These are phyloP conservation scores for Hoplostethus atlanticus DNA, from an alignment of 2,797 vertebrate species.

Conservation along the genomic window DNA sequence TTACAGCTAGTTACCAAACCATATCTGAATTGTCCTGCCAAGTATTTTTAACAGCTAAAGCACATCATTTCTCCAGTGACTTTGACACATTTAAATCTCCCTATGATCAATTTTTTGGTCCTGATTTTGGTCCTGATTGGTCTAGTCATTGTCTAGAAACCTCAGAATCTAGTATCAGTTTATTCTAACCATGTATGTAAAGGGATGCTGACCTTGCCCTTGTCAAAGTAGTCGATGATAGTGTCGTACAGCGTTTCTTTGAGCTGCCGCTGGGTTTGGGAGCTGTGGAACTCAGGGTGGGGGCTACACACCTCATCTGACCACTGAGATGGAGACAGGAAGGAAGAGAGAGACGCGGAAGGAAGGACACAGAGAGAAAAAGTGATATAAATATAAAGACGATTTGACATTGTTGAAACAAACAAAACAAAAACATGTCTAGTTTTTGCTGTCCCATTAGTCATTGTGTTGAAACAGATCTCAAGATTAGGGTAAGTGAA, in stretches of 20 bases:
- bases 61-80: not conserved
- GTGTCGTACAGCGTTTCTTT: conserved; percentile 94
- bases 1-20: not conserved
- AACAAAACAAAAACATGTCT: conserved; percentile 3
- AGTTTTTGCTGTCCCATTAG: conserved; percentile 26
- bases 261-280: conserved; percentile 94
- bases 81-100: too few relatives aligned
- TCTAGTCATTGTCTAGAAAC: not conserved
- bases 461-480: conserved; percentile 24
- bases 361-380: not conserved
- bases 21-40: not conserved
- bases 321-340: conserved; percentile 85
- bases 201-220: conserved; percentile 91
- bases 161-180: too few relatives aligned
- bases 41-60: not conserved
- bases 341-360: not conserved
- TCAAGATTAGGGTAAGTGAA: not conserved
- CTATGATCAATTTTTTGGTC: not conserved
- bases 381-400: not conserved
- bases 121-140: too few relatives aligned
- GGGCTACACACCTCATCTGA: conserved; percentile 93
- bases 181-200: not conserved
- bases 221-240: conserved; percentile 98
- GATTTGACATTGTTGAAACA: conserved; percentile 12
- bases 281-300: conserved; percentile 91